Conservation (phyloP, 2,113 vertebrate genomes). For the Neogobius melanostomus region DNA sequence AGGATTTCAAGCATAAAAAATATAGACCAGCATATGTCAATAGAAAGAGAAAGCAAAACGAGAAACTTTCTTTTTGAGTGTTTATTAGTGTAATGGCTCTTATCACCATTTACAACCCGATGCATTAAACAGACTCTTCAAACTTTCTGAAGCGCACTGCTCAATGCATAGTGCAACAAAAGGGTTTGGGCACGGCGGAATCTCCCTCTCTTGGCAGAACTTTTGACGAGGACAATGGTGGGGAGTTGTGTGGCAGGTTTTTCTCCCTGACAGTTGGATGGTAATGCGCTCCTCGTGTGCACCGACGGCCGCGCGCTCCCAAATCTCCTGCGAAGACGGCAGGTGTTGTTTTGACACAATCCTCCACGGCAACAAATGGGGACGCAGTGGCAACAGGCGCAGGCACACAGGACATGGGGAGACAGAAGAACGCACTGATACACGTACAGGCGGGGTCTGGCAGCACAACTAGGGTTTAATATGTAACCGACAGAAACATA, state of each 20-base stretch:
- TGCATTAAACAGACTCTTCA: neutral
- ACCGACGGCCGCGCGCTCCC: constrained; percentile 4
- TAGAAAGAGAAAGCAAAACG: no score
- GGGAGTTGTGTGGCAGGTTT: neutral
- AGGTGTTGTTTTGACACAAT: constrained; percentile 46
- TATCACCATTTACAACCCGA: neutral
- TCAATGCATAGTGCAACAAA: neutral
- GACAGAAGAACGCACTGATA: constrained; percentile 12
- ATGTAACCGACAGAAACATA: neutral
- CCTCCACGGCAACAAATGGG: constrained; percentile 24
- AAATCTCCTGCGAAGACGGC: constrained; percentile 33
- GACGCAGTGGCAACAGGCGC: constrained; percentile 4
- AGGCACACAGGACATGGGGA: constrained; percentile 15
- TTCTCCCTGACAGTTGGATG: neutral
- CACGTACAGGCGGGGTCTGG: neutral
- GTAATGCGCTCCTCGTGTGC: neutral
- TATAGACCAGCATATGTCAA: no score
- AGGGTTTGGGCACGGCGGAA: neutral
- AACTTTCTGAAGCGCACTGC: neutral
- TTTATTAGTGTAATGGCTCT: neutral
- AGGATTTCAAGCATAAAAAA: no score
- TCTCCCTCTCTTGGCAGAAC: neutral
- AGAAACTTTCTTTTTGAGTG: no score
- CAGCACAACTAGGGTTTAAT: neutral
- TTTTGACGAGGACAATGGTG: neutral